Evolutionary conservation across 2,888 invertebrate species (phyloP), one percentile per base, ranked within the genome.

Genomic region (Orthosia incerta): DNA sequence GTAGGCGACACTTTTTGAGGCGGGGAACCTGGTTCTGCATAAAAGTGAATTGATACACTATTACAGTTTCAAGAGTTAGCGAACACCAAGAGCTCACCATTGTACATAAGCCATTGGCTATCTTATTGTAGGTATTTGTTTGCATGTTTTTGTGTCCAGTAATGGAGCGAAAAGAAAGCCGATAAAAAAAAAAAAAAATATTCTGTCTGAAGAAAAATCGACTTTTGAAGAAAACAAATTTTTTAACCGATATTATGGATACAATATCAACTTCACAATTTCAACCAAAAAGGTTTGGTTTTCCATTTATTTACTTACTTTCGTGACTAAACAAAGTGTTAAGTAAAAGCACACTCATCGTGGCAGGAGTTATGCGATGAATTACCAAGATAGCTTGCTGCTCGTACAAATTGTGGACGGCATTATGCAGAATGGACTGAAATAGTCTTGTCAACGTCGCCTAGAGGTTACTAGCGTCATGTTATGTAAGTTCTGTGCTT

Each of bases 371-470:
- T 65, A 80, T 68, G 67, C 61, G 67, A 81, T 68, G 45, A 78
- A 71, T 74, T 31, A 65, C 55, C 51, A 59, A 79, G 79, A 78
- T 80, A 82, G 31, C 65, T 20, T 9, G 20, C 46, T 11, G 13
- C 39, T 60, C 51, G 57, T 60, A 62, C 55, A 73, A 62, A 48
- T 74, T 57, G 68, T 70, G 64, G 76, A 57, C 48, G 69, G 56
- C 26, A 64, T 76, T 80, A 76, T 77, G 65, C 51, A 80, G 60
- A 65, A 61, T 56, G 53, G 51, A 72, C 78, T 55, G 64, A 80
- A 82, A 82, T 80, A 80, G 79, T 67, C 67, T 70, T 68, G 79
- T 74, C 46, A 26, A 57, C 50, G 55, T 68, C 26, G 23, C 11
- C 31, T 48, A n/a, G 67, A 82, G 82, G 82, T 82, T 71, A 74